A percentile compares a stretch with the other conserved stretches of the same genome.
Evolutionary conservation across 2,888 invertebrate genomes (phyloP).

Genomic region (Polyploca ridens): DNA sequence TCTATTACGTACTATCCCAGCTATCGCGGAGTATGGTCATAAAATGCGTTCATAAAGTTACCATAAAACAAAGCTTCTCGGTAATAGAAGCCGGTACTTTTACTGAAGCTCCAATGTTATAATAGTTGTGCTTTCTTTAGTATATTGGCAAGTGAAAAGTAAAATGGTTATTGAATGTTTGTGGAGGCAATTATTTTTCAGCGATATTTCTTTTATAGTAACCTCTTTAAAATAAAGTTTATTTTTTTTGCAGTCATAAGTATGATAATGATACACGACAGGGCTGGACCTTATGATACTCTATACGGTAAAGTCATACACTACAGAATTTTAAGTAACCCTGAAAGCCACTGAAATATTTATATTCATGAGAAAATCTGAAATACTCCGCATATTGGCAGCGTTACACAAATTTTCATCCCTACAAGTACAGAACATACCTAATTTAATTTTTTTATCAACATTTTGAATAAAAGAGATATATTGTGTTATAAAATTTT

Average conservation of each 20-base stretch:
- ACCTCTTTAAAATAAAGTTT: too few relatives aligned
- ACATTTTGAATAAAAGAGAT: too few relatives aligned
- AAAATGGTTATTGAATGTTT: neutral
- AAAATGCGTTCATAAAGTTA: constrained; percentile 37
- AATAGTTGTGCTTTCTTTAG: neutral
- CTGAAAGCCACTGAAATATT: constrained; percentile 17
- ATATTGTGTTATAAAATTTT: too few relatives aligned
- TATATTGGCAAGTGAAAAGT: neutral
- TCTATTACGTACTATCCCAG: neutral
- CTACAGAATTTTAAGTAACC: constrained; percentile 11
- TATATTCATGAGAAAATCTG: constrained; percentile 20
- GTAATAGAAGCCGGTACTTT: constrained; percentile 8
- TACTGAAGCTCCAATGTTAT: neutral
- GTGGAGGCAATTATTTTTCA: too few relatives aligned
- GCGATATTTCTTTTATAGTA: too few relatives aligned
- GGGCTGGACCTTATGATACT: too few relatives aligned
- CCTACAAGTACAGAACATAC: neutral
- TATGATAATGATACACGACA: too few relatives aligned
- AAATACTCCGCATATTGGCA: neutral
- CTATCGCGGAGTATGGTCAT: constrained; percentile 23
- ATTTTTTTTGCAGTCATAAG: too few relatives aligned
- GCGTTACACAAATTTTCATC: constrained; percentile 8
- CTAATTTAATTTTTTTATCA: too few relatives aligned
- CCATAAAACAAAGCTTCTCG: constrained; percentile 36
- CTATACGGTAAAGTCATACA: too few relatives aligned